Evolutionary conservation across 2,888 invertebrate species (phyloP).

Genomic region (Mesoligia furuncula): DNA sequence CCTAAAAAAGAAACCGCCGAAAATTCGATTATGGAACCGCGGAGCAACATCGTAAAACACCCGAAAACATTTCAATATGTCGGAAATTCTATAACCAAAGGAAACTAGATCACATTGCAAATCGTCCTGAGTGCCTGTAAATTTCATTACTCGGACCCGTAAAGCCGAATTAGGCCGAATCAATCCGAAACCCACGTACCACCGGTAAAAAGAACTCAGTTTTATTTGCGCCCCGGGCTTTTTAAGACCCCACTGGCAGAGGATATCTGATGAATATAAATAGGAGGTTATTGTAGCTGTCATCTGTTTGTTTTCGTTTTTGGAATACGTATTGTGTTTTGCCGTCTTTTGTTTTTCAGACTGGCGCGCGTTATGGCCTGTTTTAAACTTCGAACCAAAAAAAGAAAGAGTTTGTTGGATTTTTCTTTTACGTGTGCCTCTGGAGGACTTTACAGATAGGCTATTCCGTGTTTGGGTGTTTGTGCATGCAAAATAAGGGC

Average conservation of each 20-base stretch:
- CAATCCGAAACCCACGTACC: slow-evolving; percentile 62
- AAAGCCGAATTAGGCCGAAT: slow-evolving; percentile 65
- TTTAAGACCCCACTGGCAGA: slow-evolving; percentile 43
- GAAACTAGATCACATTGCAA: slow-evolving; percentile 59
- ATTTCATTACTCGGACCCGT: slow-evolving; percentile 55
- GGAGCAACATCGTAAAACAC: slow-evolving; percentile 26
- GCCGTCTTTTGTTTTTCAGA: slow-evolving; percentile 27
- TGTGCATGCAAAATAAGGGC: background rate
- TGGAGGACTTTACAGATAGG: background rate
- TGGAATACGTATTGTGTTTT: slow-evolving; percentile 27
- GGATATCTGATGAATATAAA: slow-evolving; percentile 62
- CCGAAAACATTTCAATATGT: slow-evolving; percentile 43
- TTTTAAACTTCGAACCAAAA: slow-evolving; percentile 1
- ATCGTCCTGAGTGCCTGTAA: slow-evolving; percentile 65
- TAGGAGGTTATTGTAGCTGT: slow-evolving; percentile 45
- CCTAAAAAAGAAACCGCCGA: slow-evolving; percentile 1
- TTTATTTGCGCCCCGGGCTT: slow-evolving; percentile 50
- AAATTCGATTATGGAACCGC: slow-evolving; percentile 24
- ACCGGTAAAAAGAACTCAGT: slow-evolving; percentile 55
- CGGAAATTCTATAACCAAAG: slow-evolving; percentile 51
- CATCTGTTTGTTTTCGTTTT: slow-evolving; percentile 47
- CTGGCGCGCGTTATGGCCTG: background rate
- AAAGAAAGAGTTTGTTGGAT: background rate
- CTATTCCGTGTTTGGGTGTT: background rate
- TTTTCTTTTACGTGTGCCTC: background rate